These are phyloP conservation scores for Andrena bicolor DNA, from an alignment of 2,888 invertebrate genomes.

Conservation along the genomic window DNA sequence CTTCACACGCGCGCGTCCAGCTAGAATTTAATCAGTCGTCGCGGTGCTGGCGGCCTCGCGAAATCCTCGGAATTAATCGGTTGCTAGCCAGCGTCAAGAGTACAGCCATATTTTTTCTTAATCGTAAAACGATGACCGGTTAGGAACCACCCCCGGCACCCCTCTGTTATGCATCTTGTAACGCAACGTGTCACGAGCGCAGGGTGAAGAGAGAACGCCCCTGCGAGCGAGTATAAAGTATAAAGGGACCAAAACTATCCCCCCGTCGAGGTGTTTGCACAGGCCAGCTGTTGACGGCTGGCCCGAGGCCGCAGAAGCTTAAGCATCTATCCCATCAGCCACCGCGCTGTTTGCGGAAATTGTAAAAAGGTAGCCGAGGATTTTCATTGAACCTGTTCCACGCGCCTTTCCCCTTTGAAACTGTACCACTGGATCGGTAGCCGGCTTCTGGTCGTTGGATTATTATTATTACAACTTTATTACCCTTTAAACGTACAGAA, in stretches of 20 bases:
- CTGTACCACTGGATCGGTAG: not conserved
- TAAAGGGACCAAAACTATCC: slow-evolving; percentile 69
- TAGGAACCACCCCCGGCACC: slow-evolving; percentile 26
- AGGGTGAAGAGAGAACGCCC: slow-evolving; percentile 48
- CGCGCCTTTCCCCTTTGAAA: not conserved
- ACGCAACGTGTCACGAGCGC: slow-evolving; percentile 52
- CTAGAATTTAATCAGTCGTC: slow-evolving; percentile 36
- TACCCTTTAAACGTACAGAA: too few species aligned
- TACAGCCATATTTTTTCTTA: slow-evolving; percentile 44
- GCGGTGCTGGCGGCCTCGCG: not conserved
- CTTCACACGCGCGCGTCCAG: slow-evolving; percentile 12
- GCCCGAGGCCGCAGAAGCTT: slow-evolving; percentile 69
- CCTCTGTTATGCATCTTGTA: slow-evolving; percentile 51
- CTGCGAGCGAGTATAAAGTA: slow-evolving; percentile 57
- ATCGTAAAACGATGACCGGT: slow-evolving; percentile 59
- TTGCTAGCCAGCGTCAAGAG: not conserved
- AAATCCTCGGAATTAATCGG: slow-evolving; percentile 16
- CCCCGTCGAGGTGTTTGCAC: slow-evolving; percentile 72
- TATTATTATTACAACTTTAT: too few species aligned
- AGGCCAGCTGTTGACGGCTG: slow-evolving; percentile 76
- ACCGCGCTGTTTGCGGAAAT: slow-evolving; percentile 49
- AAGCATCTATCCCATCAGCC: slow-evolving; percentile 58
- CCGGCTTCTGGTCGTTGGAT: not conserved
- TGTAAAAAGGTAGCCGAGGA: slow-evolving; percentile 26
- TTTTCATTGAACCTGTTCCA: not conserved